These are phyloP conservation scores for Tyrannus savana DNA, from an alignment of 2,113 vertebrate species.

Conservation along the genomic window DNA sequence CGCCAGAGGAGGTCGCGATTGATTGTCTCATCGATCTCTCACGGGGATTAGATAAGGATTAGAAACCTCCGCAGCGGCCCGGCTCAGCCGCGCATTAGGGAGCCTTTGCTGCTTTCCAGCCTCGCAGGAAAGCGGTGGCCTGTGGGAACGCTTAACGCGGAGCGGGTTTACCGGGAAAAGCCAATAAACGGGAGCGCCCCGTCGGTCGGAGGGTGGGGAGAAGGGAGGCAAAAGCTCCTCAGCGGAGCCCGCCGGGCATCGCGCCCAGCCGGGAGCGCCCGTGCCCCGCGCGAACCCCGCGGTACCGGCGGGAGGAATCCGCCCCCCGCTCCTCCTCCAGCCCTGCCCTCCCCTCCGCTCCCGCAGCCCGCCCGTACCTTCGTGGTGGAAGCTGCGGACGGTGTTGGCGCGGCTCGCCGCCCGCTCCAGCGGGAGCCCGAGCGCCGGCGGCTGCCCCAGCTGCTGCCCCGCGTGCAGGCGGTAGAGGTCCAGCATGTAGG, in stretches of 20 bases:
- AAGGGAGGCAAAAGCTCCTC: not conserved
- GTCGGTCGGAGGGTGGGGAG: not conserved
- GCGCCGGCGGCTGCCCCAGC: constrained; percentile 72
- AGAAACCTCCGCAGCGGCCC: constrained; percentile 39
- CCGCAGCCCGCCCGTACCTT: constrained; percentile 80
- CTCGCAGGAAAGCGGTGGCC: not conserved
- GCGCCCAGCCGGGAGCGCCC: not conserved
- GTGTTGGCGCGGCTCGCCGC: constrained; percentile 94
- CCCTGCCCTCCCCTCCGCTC: not conserved
- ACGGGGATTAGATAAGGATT: constrained; percentile 70
- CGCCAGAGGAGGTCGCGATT: constrained; percentile 19
- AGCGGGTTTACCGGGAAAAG: not conserved
- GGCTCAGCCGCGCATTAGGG: constrained; percentile 37
- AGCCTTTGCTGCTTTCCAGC: not conserved
- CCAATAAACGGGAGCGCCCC: not conserved
- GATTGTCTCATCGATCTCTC: constrained; percentile 67
- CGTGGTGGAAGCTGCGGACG: constrained; percentile 97
- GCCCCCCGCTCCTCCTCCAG: constrained; percentile 18
- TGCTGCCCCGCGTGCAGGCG: constrained; percentile 89
- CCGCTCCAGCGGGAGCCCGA: constrained; percentile 86
- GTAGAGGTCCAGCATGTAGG: constrained; percentile 97
- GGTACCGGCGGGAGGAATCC: not conserved
- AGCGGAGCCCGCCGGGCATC: not conserved
- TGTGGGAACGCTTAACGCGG: not conserved
- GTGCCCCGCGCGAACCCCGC: not conserved